These are phyloP conservation scores for Probosciger aterrimus DNA, from an alignment of 2,113 vertebrate species.

Conservation along the genomic window DNA sequence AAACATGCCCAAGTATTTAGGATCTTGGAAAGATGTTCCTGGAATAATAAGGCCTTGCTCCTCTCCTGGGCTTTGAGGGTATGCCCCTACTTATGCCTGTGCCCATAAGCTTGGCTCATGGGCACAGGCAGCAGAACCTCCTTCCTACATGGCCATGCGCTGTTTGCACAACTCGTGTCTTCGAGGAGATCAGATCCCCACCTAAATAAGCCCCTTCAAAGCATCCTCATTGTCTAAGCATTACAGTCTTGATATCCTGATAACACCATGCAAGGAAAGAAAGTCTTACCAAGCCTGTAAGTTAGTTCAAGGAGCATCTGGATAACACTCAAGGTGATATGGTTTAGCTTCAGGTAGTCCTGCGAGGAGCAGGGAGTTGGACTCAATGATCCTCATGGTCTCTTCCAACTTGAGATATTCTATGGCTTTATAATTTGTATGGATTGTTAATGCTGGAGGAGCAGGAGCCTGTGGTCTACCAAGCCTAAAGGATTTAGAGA, in stretches of 20 bases:
- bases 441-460: neutral
- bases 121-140: neutral
- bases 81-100: neutral
- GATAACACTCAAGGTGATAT: neutral
- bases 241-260: neutral
- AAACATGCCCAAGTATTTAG: neutral
- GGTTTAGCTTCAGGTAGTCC: neutral
- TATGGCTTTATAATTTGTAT: neutral
- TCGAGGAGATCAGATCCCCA: neutral
- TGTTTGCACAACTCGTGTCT: neutral
- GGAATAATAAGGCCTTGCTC: neutral
- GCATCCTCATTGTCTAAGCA: neutral
- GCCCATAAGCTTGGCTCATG: fast-evolving
- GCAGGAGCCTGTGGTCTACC: neutral
- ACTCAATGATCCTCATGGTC: neutral
- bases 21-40: neutral
- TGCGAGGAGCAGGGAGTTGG: neutral
- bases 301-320: neutral
- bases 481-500: neutral
- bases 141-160: neutral
- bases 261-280: neutral
- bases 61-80: neutral
- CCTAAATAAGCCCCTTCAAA: neutral
- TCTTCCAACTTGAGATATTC: neutral
- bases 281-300: neutral